These are phyloP conservation scores for Brachionus asplanchnoidis DNA, from an alignment of 1,140 invertebrate genomes.

Conservation along the genomic window DNA sequence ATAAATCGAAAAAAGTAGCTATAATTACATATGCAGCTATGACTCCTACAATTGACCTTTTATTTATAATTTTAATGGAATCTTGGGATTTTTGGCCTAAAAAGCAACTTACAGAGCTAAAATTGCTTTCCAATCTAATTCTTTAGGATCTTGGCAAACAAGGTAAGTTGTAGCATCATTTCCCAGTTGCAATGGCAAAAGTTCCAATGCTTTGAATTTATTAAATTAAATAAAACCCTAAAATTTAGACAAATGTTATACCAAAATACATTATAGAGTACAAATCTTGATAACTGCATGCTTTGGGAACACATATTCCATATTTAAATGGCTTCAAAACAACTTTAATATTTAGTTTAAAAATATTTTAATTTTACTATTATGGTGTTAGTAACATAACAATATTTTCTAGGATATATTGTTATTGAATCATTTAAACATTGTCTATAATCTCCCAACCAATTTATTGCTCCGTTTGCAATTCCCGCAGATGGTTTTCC, in stretches of 20 bases:
- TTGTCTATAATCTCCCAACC: conserved; percentile 53
- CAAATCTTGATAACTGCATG: neutral
- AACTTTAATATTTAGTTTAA: neutral
- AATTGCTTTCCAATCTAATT: neutral
- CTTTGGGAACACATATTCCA: conserved; percentile 42
- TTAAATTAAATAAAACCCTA: neutral
- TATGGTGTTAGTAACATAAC: neutral
- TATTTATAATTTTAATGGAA: no score
- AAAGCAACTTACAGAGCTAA: neutral
- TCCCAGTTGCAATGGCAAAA: neutral
- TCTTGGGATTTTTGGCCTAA: no score
- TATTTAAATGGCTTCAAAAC: neutral
- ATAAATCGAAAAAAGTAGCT: neutral
- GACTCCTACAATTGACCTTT: neutral
- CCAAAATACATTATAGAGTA: neutral
- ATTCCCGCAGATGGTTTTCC: neutral
- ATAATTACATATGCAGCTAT: neutral
- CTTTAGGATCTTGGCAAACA: neutral
- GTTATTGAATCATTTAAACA: conserved; percentile 45
- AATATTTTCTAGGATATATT: neutral
- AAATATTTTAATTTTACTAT: conserved; percentile 28
- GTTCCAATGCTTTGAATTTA: neutral
- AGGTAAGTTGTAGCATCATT: neutral
- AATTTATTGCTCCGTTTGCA: conserved; percentile 35
- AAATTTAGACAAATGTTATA: neutral